Evolutionary conservation across 2,888 invertebrate species (phyloP).

Genomic region (Ceriagrion tenellum): DNA sequence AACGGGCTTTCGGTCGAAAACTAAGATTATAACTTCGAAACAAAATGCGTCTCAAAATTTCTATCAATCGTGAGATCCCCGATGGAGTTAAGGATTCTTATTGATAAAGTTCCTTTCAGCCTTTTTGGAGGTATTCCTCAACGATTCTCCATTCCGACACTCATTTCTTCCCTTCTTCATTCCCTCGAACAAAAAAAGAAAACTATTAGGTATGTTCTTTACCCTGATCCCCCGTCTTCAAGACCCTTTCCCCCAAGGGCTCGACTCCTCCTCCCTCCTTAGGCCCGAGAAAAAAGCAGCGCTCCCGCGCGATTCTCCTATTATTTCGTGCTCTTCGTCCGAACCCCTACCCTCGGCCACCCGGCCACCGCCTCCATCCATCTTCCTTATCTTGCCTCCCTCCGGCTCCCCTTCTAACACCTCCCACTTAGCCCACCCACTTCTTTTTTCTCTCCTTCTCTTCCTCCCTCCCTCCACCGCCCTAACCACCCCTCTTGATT

Average conservation of each 20-base stretch:
- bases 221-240: not conserved
- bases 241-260: not conserved
- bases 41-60: not conserved
- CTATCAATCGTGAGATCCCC: not conserved
- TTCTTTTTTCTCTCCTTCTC: not conserved
- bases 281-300: not conserved
- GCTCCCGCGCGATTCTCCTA: conserved; percentile 10
- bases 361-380: conserved; percentile 33
- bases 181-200: not conserved
- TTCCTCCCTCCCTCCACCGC: not conserved
- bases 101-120: not conserved
- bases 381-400: conserved; percentile 48
- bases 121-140: not conserved
- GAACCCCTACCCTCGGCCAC: not conserved
- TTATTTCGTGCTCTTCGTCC: conserved; percentile 56
- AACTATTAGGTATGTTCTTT: not conserved
- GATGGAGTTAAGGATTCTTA: not conserved
- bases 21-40: too few species aligned
- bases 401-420: not conserved
- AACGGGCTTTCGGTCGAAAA: too few species aligned
- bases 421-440: not conserved
- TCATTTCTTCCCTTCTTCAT: not conserved
- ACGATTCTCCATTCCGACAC: not conserved
- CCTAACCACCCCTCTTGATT: not conserved
- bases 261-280: not conserved